Conservation (phyloP, 2,797 vertebrate genomes). For the Oryzias dopingdopingensis region DNA sequence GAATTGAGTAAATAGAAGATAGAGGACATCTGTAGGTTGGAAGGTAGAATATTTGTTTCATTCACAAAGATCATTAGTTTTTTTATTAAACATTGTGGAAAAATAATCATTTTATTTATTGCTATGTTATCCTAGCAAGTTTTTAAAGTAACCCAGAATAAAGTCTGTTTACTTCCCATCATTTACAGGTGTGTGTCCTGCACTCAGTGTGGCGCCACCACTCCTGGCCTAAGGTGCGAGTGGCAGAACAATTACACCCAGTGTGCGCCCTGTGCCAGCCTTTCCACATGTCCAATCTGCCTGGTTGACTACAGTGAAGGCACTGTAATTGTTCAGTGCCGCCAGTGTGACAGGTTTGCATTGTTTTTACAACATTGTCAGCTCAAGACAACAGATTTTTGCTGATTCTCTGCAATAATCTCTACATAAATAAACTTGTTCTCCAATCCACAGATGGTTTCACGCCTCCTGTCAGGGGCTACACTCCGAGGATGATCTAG, state of each 20-base stretch:
- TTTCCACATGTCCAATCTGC: slow-evolving; percentile 90
- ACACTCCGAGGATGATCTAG: slow-evolving; percentile 92
- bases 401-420: slow-evolving; percentile 15
- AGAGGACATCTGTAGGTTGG: no score
- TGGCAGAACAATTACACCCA: slow-evolving; percentile 99
- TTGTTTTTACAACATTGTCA: slow-evolving; percentile 18
- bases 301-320: slow-evolving; percentile 89
- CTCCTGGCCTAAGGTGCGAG: slow-evolving; percentile 91
- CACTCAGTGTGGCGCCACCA: slow-evolving; percentile 92
- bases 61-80: no score
- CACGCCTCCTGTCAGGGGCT: slow-evolving; percentile 95
- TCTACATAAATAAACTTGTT: slow-evolving; percentile 25
- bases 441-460: slow-evolving; percentile 87
- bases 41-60: no score
- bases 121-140: no score
- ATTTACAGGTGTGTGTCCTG: slow-evolving; percentile 94
- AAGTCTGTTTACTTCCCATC: slow-evolving; percentile 41
- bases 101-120: no score
- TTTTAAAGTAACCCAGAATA: background rate
- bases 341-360: slow-evolving; percentile 93
- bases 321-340: slow-evolving; percentile 93
- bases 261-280: slow-evolving; percentile 93
- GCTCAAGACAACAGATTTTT: slow-evolving; percentile 8
- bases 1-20: no score
- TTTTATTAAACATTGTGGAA: no score